A percentile compares a stretch with the other conserved stretches of the same genome.
These are phyloP conservation scores for Otocyon megalotis DNA, from an alignment of 2,113 vertebrate genomes.

Conservation along the genomic window DNA sequence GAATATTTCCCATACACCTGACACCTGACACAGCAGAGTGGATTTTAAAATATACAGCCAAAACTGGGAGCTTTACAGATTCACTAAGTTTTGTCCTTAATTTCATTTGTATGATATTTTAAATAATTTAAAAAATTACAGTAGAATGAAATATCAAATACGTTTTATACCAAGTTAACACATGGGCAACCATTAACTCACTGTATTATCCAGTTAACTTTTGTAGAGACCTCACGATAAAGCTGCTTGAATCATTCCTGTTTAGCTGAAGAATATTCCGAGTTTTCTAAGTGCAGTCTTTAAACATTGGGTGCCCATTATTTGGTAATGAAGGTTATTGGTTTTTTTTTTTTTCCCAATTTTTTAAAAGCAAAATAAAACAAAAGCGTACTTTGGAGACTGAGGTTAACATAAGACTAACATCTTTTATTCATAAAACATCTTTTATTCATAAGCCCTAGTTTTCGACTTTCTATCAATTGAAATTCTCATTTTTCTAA, in stretches of 20 bases:
- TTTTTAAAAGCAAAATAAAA: not conserved
- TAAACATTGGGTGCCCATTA: not conserved
- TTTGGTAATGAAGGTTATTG: not conserved
- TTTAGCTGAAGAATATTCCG: not conserved
- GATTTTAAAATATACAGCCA: not conserved
- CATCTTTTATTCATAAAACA: not conserved
- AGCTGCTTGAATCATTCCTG: fast-evolving
- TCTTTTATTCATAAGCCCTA: not conserved
- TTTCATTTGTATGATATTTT: not conserved
- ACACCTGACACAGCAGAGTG: not conserved
- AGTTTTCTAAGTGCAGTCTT: not conserved
- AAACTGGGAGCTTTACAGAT: not conserved
- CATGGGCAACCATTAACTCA: not conserved
- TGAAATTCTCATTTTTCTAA: not conserved
- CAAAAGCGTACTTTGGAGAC: not conserved
- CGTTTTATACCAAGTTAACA: not conserved
- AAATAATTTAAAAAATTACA: not conserved
- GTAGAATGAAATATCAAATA: not conserved
- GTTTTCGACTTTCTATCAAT: not conserved
- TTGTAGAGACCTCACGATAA: not conserved
- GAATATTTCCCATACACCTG: not conserved
- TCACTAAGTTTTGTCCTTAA: not conserved
- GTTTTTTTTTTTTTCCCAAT: not conserved
- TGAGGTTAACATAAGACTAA: not conserved
- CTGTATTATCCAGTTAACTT: not conserved